phyloP scores from a whole-genome alignment of 2,113 vertebrate species.

The Tenrec ecaudatus region DNA sequence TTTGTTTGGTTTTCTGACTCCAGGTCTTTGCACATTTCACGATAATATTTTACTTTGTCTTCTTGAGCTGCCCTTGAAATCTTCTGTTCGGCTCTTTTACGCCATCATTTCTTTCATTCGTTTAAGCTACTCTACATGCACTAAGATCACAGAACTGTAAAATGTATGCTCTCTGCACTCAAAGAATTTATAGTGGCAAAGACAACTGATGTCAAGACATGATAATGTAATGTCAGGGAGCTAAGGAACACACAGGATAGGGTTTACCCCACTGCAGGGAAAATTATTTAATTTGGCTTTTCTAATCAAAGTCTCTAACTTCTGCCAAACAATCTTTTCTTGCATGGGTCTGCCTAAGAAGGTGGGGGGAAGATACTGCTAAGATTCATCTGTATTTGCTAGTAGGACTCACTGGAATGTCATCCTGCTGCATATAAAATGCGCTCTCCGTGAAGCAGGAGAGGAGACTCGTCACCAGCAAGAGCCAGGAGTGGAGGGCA shows the following conservation, averaged over 20 bases:
- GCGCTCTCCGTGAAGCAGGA: too few species aligned
- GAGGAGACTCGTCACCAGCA: too few species aligned
- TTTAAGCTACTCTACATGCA: neutral
- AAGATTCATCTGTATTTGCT: too few species aligned
- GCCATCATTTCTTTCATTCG: neutral
- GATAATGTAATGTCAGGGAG: neutral
- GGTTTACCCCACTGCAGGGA: neutral
- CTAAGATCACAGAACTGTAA: neutral
- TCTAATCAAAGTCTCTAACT: too few species aligned
- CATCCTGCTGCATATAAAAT: too few species aligned
- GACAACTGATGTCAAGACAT: neutral
- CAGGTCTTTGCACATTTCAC: neutral
- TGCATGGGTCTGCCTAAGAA: too few species aligned
- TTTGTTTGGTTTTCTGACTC: neutral
- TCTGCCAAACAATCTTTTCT: too few species aligned
- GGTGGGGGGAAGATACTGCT: too few species aligned
- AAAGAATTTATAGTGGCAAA: conserved; percentile 5
- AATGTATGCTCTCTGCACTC: neutral
- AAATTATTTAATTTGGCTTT: too few species aligned
- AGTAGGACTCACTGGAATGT: too few species aligned
- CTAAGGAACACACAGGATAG: neutral
- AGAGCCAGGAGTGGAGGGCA: too few species aligned
- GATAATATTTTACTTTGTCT: neutral
- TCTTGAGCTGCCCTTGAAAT: neutral
- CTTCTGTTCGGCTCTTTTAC: neutral